Evolutionary conservation across 2,888 invertebrate genomes (phyloP).

Genomic region (Eupithecia centaureata): DNA sequence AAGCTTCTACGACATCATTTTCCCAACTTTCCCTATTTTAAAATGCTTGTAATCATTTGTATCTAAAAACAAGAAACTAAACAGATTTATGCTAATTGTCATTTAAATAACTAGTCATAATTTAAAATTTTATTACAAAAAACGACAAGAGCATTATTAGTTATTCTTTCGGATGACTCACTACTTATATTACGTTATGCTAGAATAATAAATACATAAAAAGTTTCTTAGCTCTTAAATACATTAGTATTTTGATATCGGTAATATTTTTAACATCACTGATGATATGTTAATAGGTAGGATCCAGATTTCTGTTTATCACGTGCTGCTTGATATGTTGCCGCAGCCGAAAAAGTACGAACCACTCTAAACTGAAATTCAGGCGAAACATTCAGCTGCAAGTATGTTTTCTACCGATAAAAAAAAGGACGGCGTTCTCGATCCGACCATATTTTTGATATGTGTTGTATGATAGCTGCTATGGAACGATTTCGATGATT

Average conservation of each 20-base stretch:
- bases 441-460: neutral
- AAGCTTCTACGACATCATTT: neutral
- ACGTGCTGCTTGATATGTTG: neutral
- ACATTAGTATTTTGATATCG: conserved; percentile 8
- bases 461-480: too few species aligned
- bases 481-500: too few species aligned
- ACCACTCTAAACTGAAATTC: neutral
- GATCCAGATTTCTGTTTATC: neutral
- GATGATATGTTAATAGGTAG: neutral
- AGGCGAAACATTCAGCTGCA: too few species aligned
- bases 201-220: conserved; percentile 26
- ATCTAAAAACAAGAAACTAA: conserved; percentile 13
- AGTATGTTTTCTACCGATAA: too few species aligned
- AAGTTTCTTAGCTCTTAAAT: neutral
- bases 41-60: neutral
- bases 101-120: conserved; percentile 20
- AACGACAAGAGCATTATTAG: conserved; percentile 8
- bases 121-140: conserved; percentile 13
- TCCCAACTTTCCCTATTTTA: neutral
- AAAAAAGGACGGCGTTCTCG: neutral
- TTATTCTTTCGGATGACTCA: conserved; percentile 44
- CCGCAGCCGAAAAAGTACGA: neutral
- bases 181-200: conserved; percentile 41
- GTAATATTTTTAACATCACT: conserved; percentile 1
- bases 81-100: conserved; percentile 22